Evolutionary conservation across 2,888 invertebrate genomes (phyloP).

Genomic region (Lasioglossum oenotherae): DNA sequence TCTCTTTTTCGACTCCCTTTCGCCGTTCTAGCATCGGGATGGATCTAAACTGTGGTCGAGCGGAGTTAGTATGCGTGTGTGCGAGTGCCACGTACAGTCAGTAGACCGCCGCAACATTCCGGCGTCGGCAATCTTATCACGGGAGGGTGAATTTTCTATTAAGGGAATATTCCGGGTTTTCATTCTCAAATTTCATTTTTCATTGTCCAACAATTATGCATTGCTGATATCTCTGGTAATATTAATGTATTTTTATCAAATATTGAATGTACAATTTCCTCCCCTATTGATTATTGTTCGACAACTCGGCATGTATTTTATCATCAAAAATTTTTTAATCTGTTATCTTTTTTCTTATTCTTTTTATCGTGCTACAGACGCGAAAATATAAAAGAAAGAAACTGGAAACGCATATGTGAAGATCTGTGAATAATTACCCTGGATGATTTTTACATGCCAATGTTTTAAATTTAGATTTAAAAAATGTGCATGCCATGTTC

Average conservation of each 20-base stretch:
- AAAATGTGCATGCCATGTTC: no score
- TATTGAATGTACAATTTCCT: neutral
- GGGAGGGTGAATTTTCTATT: neutral
- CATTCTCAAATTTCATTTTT: neutral
- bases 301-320: no score
- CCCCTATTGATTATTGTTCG: no score
- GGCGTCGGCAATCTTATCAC: neutral
- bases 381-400: no score
- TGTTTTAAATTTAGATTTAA: no score
- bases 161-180: neutral
- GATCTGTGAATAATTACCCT: no score
- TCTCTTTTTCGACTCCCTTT: constrained; percentile 51
- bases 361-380: no score
- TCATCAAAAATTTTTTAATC: no score
- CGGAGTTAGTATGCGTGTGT: neutral
- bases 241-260: neutral
- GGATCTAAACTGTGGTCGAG: constrained; percentile 44
- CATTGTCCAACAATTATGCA: neutral
- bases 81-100: neutral
- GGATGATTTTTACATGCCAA: no score
- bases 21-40: constrained; percentile 44
- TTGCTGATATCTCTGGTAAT: neutral
- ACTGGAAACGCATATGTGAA: no score
- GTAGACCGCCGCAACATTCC: constrained; percentile 19
- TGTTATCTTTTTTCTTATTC: no score